Evolutionary conservation across 2,113 vertebrate genomes (phyloP).

Genomic region (Coreoperca whiteheadi): DNA sequence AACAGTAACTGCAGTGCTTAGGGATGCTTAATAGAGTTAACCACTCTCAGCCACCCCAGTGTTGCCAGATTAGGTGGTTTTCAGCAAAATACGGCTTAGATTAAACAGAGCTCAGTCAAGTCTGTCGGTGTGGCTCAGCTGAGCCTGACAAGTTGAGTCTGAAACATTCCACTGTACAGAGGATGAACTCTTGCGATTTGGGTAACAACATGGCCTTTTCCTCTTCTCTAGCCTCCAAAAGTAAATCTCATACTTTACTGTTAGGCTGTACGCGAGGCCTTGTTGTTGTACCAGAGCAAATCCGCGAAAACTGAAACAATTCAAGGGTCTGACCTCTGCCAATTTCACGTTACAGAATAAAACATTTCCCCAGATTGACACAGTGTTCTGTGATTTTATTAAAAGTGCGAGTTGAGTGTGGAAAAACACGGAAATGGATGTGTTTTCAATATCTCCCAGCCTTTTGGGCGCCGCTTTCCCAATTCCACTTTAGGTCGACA

Average conservation of each 20-base stretch:
- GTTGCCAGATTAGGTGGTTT: too few species aligned
- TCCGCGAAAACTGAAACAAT: neutral
- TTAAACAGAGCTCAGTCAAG: neutral
- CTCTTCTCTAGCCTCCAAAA: neutral
- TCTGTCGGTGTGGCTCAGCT: neutral
- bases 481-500: constrained; percentile 57
- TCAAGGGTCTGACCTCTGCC: neutral
- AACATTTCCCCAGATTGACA: neutral
- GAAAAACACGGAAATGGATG: constrained; percentile 8
- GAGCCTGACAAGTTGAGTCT: neutral
- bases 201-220: neutral
- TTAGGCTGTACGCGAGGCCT: neutral
- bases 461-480: constrained; percentile 5
- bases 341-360: neutral
- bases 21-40: too few species aligned
- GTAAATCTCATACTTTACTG: neutral
- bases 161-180: neutral
- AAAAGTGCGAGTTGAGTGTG: neutral
- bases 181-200: neutral
- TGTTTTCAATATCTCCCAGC: constrained; percentile 34
- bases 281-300: neutral
- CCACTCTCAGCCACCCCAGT: too few species aligned
- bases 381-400: constrained; percentile 1
- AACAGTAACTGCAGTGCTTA: too few species aligned
- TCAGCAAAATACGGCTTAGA: too few species aligned